These are phyloP conservation scores for Hemistola chrysoprasaria DNA, from an alignment of 2,888 invertebrate genomes.

Conservation along the genomic window DNA sequence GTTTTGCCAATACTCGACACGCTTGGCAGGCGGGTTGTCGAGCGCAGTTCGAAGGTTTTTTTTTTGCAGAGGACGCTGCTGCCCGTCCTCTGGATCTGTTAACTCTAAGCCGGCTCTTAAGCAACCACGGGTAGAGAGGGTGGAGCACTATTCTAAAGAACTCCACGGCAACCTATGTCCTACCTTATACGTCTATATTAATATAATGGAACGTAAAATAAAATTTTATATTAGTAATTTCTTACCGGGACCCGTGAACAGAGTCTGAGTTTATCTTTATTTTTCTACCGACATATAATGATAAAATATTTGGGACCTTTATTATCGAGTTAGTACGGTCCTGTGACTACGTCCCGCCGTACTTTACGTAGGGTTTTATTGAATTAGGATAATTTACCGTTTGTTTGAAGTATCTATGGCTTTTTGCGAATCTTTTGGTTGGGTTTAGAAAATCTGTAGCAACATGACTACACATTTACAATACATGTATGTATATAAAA, in stretches of 20 bases:
- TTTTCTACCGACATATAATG: slow-evolving; percentile 44
- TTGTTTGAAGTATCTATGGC: slow-evolving; percentile 52
- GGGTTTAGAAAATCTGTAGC: slow-evolving; percentile 2
- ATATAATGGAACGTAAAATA: slow-evolving; percentile 23
- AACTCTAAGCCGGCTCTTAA: too few species aligned
- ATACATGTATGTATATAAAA: too few species aligned
- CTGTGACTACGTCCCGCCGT: slow-evolving; percentile 38
- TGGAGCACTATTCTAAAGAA: too few species aligned
- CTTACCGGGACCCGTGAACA: slow-evolving; percentile 25
- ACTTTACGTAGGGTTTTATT: slow-evolving; percentile 49
- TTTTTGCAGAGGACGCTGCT: too few species aligned
- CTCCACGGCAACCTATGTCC: too few species aligned
- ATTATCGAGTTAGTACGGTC: slow-evolving; percentile 57
- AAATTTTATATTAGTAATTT: not conserved
- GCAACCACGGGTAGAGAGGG: too few species aligned
- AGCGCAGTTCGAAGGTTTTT: too few species aligned
- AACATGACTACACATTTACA: slow-evolving; percentile 1
- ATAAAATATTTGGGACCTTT: slow-evolving; percentile 53
- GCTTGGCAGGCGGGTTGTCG: too few species aligned
- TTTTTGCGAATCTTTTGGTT: slow-evolving; percentile 33
- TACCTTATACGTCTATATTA: too few species aligned
- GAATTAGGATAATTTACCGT: slow-evolving; percentile 66
- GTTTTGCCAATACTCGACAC: too few species aligned
- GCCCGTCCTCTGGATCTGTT: too few species aligned
- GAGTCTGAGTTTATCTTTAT: slow-evolving; percentile 33